phyloP scores from a whole-genome alignment of 37 sponge, comb jelly and placozoan genomes.

The Ephydatia muelleri region DNA sequence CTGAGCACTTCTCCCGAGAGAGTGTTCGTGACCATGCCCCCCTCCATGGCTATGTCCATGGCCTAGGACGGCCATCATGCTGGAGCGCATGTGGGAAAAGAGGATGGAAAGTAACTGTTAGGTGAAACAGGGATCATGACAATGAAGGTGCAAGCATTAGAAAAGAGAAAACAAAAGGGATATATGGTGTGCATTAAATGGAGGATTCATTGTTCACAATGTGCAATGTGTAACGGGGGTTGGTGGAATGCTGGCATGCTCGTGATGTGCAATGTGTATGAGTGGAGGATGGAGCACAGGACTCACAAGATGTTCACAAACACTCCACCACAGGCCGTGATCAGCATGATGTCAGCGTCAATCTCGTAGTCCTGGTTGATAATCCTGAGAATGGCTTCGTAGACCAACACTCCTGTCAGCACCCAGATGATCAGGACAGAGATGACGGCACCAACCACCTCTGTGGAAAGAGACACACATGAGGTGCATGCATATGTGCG shows the following conservation, averaged over 20 bases:
- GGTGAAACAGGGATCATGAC: too few species aligned
- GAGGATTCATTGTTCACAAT: too few species aligned
- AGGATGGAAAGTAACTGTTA: too few species aligned
- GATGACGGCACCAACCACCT: slow-evolving; percentile 89
- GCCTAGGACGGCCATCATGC: not conserved
- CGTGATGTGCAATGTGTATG: not conserved
- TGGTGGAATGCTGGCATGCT: not conserved
- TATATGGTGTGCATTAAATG: not conserved
- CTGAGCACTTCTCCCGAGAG: not conserved
- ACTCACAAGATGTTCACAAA: slow-evolving; percentile 94
- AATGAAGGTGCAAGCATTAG: too few species aligned
- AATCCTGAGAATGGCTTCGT: slow-evolving; percentile 77
- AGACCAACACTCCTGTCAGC: slow-evolving; percentile 88
- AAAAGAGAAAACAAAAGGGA: not conserved
- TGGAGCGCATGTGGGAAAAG: too few species aligned
- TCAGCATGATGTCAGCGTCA: slow-evolving; percentile 91
- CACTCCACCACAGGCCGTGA: slow-evolving; percentile 86
- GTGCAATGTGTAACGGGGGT: not conserved
- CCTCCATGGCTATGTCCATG: not conserved
- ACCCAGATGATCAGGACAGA: slow-evolving; percentile 95
- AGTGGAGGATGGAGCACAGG: not conserved
- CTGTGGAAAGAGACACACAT: slow-evolving; percentile 9
- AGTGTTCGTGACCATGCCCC: not conserved
- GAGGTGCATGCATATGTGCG: too few species aligned
- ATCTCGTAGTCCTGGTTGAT: slow-evolving; percentile 70